These are phyloP conservation scores for Eupsilia transversa DNA, from an alignment of 2,888 invertebrate species.

Conservation along the genomic window DNA sequence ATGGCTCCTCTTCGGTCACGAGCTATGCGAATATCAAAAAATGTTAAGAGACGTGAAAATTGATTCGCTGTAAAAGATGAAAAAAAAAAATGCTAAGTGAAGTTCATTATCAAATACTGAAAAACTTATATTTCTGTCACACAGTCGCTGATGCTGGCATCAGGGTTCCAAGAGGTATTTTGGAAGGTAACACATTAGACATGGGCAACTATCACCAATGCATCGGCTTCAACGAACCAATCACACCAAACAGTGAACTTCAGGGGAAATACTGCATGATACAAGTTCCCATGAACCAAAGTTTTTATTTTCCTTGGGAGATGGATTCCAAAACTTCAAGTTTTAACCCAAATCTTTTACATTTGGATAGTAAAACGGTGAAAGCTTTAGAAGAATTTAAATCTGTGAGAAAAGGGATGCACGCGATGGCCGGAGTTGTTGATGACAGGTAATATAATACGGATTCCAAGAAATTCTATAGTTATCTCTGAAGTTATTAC, in stretches of 20 bases:
- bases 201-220: conserved; percentile 77
- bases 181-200: conserved; percentile 69
- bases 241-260: conserved; percentile 58
- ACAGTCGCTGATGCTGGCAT: conserved; percentile 76
- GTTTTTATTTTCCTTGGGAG: conserved; percentile 48
- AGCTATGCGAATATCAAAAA: too few species aligned
- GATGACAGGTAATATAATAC: conserved; percentile 46
- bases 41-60: too few species aligned
- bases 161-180: conserved; percentile 71
- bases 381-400: conserved; percentile 31
- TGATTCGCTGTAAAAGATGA: too few species aligned
- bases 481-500: background rate
- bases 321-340: background rate
- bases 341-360: conserved; percentile 56
- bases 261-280: conserved; percentile 79
- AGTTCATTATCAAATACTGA: background rate
- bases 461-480: background rate
- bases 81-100: background rate
- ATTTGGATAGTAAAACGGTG: conserved; percentile 50
- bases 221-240: conserved; percentile 65
- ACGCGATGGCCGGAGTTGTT: conserved; percentile 46
- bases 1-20: too few species aligned
- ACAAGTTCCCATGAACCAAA: conserved; percentile 67
- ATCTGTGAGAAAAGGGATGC: conserved; percentile 28
- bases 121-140: background rate